Percentiles rank a stretch among this genome's conserved stretches.
Conservation (phyloP, 2,888 invertebrate species). For the Oscheius sp. region DNA sequence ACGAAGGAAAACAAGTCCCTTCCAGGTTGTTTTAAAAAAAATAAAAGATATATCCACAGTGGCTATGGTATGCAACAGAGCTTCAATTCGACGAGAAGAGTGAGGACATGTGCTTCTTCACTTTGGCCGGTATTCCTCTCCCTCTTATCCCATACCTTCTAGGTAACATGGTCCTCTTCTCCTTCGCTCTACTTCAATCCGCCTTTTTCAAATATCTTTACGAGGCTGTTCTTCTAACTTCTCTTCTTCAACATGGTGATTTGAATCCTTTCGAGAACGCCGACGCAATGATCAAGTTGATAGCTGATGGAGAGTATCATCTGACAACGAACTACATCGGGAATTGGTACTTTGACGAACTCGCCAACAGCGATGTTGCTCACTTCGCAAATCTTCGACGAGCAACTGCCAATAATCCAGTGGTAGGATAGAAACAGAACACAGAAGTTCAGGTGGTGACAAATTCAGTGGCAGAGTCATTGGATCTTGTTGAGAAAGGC, state of each 20-base stretch:
- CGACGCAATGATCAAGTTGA: slow-evolving; percentile 44
- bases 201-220: slow-evolving; percentile 47
- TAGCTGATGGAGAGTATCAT: slow-evolving; percentile 46
- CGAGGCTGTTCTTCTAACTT: slow-evolving; percentile 43
- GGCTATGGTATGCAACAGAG: slow-evolving; percentile 56
- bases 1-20: slow-evolving; percentile 44
- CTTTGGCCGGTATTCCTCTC: slow-evolving; percentile 28
- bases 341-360: slow-evolving; percentile 54
- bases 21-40: slow-evolving; percentile 36
- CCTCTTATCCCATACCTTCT: background rate
- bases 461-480: slow-evolving; percentile 47
- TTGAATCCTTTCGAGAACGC: slow-evolving; percentile 49
- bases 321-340: slow-evolving; percentile 54
- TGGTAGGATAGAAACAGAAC: slow-evolving; percentile 28
- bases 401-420: slow-evolving; percentile 49
- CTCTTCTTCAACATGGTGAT: slow-evolving; percentile 44
- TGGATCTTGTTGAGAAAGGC: slow-evolving; percentile 59
- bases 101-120: slow-evolving; percentile 46
- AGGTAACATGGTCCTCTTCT: slow-evolving; percentile 46
- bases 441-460: slow-evolving; percentile 32
- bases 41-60: slow-evolving; percentile 33
- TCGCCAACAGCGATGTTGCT: slow-evolving; percentile 39
- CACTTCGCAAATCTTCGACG: slow-evolving; percentile 48
- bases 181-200: slow-evolving; percentile 50
- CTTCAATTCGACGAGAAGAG: slow-evolving; percentile 59